These are phyloP conservation scores for Liolophura sinensis DNA, from an alignment of 1,140 invertebrate species.

Conservation along the genomic window DNA sequence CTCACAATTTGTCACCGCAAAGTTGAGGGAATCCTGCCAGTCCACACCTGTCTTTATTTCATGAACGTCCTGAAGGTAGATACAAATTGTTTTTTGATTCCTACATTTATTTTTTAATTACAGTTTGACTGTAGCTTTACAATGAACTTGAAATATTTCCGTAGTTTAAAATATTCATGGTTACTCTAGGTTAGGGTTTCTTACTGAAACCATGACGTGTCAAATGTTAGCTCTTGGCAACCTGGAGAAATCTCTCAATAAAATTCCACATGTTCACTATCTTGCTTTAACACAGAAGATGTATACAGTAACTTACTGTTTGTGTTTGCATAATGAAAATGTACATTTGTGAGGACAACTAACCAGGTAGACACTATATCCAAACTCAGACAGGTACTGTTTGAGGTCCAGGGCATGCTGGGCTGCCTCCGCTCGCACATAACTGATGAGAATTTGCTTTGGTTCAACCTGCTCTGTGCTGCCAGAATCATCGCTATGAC, in stretches of 20 bases:
- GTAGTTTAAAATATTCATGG: neutral
- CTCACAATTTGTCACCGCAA: slow-evolving; percentile 59
- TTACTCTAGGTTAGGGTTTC: neutral
- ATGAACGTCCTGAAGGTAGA: slow-evolving; percentile 57
- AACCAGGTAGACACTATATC: slow-evolving; percentile 59
- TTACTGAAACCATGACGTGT: too few relatives aligned
- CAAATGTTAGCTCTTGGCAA: too few relatives aligned
- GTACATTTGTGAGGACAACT: slow-evolving; percentile 8
- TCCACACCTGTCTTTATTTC: slow-evolving; percentile 60
- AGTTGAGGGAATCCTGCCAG: slow-evolving; percentile 62
- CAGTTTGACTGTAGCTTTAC: neutral
- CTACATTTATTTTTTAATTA: neutral
- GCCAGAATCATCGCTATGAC: neutral
- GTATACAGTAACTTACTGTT: too few relatives aligned
- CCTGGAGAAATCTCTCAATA: too few relatives aligned
- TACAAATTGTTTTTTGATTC: too few relatives aligned
- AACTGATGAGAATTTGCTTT: slow-evolving; percentile 60
- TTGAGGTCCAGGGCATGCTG: slow-evolving; percentile 59
- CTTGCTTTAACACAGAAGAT: too few relatives aligned
- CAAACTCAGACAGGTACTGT: slow-evolving; percentile 45
- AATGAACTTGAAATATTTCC: neutral
- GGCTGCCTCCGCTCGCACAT: slow-evolving; percentile 58
- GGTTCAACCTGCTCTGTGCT: neutral
- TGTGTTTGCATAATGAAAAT: too few relatives aligned
- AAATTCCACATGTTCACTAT: too few relatives aligned